These are phyloP conservation scores for Siniperca chuatsi DNA, from an alignment of 2,113 vertebrate species.

Conservation along the genomic window DNA sequence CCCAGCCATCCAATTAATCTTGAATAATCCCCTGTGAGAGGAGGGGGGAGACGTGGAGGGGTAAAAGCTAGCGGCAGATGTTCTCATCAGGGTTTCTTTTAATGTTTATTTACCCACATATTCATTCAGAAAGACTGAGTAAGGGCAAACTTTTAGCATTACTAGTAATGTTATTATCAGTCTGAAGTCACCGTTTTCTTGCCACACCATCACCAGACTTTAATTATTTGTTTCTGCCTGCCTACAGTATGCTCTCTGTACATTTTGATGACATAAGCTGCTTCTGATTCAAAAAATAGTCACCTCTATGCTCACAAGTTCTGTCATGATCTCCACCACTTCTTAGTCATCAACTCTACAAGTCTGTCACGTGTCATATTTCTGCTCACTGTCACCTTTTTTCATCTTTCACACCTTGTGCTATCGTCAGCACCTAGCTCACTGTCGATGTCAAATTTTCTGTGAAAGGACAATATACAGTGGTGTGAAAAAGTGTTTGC, in stretches of 20 bases:
- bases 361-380: not conserved
- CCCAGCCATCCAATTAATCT: conserved; percentile 76
- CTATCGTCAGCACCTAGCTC: not conserved
- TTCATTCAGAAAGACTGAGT: conserved; percentile 26
- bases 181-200: conserved; percentile 17
- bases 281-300: conserved; percentile 29
- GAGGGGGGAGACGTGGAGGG: not conserved
- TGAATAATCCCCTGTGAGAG: conserved; percentile 72
- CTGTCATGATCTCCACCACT: not conserved
- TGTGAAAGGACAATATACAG: not conserved
- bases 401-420: not conserved
- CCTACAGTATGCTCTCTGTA: not conserved
- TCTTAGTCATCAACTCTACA: not conserved
- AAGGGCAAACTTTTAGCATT: not conserved
- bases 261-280: conserved; percentile 23
- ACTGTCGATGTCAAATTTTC: not conserved
- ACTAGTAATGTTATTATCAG: not conserved
- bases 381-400: not conserved
- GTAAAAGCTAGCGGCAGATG: conserved; percentile 46
- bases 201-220: not conserved
- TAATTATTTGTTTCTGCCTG: not conserved
- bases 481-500: too few species aligned
- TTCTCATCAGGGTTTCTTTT: conserved; percentile 50
- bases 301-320: not conserved
- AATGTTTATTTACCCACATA: conserved; percentile 44